phyloP scores from a whole-genome alignment of 2,888 invertebrate genomes.

The Polyommatus iphigenia region DNA sequence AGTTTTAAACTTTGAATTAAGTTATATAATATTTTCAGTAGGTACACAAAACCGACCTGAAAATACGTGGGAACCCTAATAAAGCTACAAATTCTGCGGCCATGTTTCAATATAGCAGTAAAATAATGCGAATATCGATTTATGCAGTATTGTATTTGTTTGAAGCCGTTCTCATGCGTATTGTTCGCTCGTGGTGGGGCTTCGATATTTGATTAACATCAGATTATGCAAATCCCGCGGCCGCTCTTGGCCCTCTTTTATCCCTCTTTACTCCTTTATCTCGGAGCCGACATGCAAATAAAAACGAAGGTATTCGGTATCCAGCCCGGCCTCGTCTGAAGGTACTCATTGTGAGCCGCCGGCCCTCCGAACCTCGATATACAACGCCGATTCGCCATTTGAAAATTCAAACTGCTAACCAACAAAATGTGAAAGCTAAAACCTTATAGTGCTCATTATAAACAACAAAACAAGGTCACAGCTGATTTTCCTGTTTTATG shows the following conservation, averaged over 20 bases:
- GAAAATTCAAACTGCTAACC: neutral
- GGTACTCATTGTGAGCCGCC: slow-evolving; percentile 70
- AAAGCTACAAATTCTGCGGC: neutral
- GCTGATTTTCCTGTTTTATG: slow-evolving; percentile 51
- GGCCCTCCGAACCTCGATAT: slow-evolving; percentile 57
- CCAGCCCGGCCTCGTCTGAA: slow-evolving; percentile 62
- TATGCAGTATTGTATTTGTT: slow-evolving; percentile 13
- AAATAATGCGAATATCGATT: slow-evolving; percentile 3
- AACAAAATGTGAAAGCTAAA: neutral
- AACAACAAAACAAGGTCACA: slow-evolving; percentile 42
- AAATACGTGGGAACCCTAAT: neutral
- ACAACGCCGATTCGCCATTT: neutral
- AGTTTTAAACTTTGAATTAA: too few species aligned
- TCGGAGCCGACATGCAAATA: slow-evolving; percentile 74
- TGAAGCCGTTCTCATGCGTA: neutral
- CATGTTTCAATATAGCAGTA: neutral
- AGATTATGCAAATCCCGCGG: slow-evolving; percentile 79
- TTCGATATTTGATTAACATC: slow-evolving; percentile 76
- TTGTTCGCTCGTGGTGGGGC: slow-evolving; percentile 48
- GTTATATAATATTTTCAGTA: neutral
- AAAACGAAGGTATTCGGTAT: slow-evolving; percentile 72
- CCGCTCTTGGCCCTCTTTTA: slow-evolving; percentile 74
- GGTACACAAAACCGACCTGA: neutral
- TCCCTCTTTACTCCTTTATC: slow-evolving; percentile 71
- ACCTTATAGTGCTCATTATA: neutral